Evolutionary conservation across 1,140 invertebrate species (phyloP).

Genomic region (Drosophila subobscura): DNA sequence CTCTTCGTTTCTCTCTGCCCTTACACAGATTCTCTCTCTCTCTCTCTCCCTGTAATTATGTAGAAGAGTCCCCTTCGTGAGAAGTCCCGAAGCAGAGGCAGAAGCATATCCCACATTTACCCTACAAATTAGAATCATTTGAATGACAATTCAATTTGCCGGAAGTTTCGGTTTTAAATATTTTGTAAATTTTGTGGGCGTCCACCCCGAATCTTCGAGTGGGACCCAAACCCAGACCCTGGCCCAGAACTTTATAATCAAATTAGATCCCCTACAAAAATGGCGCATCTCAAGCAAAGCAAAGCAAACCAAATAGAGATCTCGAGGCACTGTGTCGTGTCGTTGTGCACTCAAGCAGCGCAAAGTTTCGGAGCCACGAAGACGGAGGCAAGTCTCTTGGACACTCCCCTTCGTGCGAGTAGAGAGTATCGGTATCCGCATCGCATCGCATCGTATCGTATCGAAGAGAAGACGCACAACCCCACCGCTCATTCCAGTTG

Average conservation of each 20-base stretch:
- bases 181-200: constrained; percentile 82
- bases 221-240: neutral
- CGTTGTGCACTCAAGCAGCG: constrained; percentile 60
- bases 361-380: constrained; percentile 47
- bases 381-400: constrained; percentile 53
- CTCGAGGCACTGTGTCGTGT: constrained; percentile 12
- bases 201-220: constrained; percentile 29
- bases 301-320: constrained; percentile 23
- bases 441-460: neutral
- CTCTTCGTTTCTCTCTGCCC: constrained; percentile 16
- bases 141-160: constrained; percentile 64
- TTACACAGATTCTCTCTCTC: constrained; percentile 23
- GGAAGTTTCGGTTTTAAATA: constrained; percentile 79
- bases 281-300: constrained; percentile 48
- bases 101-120: constrained; percentile 21
- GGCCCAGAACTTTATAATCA: constrained; percentile 30
- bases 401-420: constrained; percentile 60
- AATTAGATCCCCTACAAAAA: constrained; percentile 49
- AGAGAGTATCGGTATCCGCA: neutral
- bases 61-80: constrained; percentile 31
- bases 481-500: constrained; percentile 73
- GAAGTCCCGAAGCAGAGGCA: constrained; percentile 32
- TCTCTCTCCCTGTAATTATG: constrained; percentile 48
- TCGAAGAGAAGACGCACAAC: constrained; percentile 20
- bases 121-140: constrained; percentile 57